Conservation (phyloP, 1,140 invertebrate species). For the Sipha flava region DNA sequence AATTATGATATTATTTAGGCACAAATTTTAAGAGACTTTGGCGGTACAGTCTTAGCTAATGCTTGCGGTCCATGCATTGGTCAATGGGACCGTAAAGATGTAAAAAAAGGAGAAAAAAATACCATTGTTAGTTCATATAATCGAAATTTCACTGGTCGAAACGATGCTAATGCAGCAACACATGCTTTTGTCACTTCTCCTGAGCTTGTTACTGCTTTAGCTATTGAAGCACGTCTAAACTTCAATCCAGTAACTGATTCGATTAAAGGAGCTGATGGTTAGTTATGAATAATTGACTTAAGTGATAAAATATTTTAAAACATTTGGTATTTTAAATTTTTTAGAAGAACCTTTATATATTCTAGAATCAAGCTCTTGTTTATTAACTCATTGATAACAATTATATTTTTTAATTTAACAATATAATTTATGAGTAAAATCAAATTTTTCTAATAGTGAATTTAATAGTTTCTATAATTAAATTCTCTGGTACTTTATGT, state of each 20-base stretch:
- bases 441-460: too few relatives aligned
- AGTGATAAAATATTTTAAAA: background rate
- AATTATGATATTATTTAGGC: slow-evolving; percentile 46
- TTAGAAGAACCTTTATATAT: too few relatives aligned
- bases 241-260: slow-evolving; percentile 88
- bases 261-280: slow-evolving; percentile 53
- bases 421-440: too few relatives aligned
- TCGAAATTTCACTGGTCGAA: slow-evolving; percentile 94
- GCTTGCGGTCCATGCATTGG: slow-evolving; percentile 99
- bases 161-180: slow-evolving; percentile 98
- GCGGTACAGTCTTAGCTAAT: slow-evolving; percentile 86
- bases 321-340: too few relatives aligned
- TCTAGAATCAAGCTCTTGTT: too few relatives aligned
- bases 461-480: too few relatives aligned
- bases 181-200: slow-evolving; percentile 98
- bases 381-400: too few relatives aligned
- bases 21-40: slow-evolving; percentile 60
- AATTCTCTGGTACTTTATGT: too few relatives aligned
- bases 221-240: slow-evolving; percentile 84
- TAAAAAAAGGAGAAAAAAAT: slow-evolving; percentile 99
- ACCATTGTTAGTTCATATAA: slow-evolving; percentile 99
- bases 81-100: slow-evolving; percentile 95
- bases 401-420: too few relatives aligned
- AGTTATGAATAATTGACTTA: slow-evolving; percentile 13
- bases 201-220: slow-evolving; percentile 94